Conservation (phyloP, 2,797 vertebrate species). For the Macrochelys suwanniensis region DNA sequence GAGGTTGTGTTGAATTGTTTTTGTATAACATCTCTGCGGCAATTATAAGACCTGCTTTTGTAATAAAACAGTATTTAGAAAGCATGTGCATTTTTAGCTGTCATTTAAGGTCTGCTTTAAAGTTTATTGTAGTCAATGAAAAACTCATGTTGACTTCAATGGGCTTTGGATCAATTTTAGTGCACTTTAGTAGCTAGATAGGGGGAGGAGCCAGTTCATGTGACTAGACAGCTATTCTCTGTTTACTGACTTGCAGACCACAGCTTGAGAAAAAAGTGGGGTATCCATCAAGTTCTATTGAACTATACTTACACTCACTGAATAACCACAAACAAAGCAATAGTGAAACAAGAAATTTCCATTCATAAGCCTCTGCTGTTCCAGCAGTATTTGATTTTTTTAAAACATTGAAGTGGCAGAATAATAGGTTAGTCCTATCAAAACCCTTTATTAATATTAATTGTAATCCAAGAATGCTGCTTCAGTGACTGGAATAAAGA, state of each 20-base stretch:
- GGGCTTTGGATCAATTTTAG: neutral
- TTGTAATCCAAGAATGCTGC: rapidly evolving
- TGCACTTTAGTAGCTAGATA: neutral
- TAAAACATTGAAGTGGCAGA: neutral
- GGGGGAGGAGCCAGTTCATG: neutral
- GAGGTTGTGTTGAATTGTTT: neutral
- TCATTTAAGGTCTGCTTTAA: neutral
- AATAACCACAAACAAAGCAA: neutral
- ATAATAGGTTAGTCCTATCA: neutral
- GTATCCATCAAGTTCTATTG: neutral
- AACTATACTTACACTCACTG: neutral
- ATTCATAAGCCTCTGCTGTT: rapidly evolving
- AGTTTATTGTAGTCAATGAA: neutral
- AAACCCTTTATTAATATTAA: neutral
- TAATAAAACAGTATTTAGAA: neutral
- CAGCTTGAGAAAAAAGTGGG: rapidly evolving
- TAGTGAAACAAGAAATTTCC: neutral
- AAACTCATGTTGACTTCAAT: neutral
- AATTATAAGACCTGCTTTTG: neutral
- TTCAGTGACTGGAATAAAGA: neutral
- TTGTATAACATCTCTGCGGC: neutral
- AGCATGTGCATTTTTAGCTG: neutral
- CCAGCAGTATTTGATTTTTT: rapidly evolving
- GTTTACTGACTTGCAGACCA: neutral
- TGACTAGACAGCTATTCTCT: neutral